phyloP scores from a whole-genome alignment of 2,113 vertebrate species.

The Lepisosteus osseus region DNA sequence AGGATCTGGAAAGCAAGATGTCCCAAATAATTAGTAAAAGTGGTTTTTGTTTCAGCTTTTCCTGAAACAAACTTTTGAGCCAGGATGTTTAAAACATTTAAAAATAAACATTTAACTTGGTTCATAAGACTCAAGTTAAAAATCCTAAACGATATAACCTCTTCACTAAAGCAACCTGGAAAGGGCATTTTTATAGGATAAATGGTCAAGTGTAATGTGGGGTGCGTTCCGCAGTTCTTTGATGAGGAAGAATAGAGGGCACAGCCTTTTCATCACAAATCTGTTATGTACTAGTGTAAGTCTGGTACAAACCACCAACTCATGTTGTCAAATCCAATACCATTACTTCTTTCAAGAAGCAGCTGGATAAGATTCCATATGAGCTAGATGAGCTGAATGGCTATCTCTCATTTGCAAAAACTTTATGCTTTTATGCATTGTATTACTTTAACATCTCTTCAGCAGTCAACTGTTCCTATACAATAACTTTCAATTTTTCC shows the following conservation, averaged over 20 bases:
- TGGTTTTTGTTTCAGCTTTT: background rate
- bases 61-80: too few species aligned
- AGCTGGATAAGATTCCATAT: background rate
- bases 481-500: too few species aligned
- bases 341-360: background rate
- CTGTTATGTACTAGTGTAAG: too few species aligned
- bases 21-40: slow-evolving; percentile 14
- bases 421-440: too few species aligned
- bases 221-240: too few species aligned
- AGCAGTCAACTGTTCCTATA: too few species aligned
- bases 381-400: too few species aligned
- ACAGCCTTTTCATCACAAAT: too few species aligned
- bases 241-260: too few species aligned
- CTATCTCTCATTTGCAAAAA: too few species aligned
- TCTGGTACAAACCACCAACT: too few species aligned
- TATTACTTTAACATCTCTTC: too few species aligned
- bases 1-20: slow-evolving; percentile 20
- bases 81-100: slow-evolving; percentile 6
- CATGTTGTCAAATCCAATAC: background rate
- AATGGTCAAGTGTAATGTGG: background rate
- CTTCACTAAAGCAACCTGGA: background rate
- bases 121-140: background rate
- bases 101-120: slow-evolving; percentile 31
- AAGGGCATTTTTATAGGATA: background rate
- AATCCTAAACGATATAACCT: background rate